Evolutionary conservation across 2,797 vertebrate species (phyloP), one percentile per base, ranked within the genome.

Genomic region (Sebastolobus alascanus): DNA sequence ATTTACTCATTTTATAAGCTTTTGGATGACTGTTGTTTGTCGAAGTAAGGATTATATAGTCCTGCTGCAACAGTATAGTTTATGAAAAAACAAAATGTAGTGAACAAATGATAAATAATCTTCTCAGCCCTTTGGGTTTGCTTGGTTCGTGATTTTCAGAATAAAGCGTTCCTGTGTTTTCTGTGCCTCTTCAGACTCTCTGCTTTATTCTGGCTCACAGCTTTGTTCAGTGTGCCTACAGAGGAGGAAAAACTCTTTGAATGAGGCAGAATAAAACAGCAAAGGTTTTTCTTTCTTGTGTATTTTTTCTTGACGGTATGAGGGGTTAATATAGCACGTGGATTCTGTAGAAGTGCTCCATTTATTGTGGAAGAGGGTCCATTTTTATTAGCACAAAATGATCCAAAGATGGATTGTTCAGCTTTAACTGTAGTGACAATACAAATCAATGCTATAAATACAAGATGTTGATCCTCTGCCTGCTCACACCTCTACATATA

Each of bases 101-200:
- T 68, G 56, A 75, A 67, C 14, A 20, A 31, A 67, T 83, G 59
- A 50, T 74, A 40, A 82, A 74, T 61, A n/a, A 10, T 52, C 65
- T 59, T 74, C 69, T 66, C 40, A 71, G 27, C 20, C 58, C 16
- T 79, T 76, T 84, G 29, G 31, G 52, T 80, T 73, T 80, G 72
- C 69, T 79, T 79, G 64, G 31, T 63, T 79, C 75, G 71, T 70
- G 66, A 73, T 84, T 89, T 83, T 66, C 33, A 68, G 76, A 72
- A 75, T 71, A 55, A 77, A 86, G 4, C 16, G 3, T 37, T 75
- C 66, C 40, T 33, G 11, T 33, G 33, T 64, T 37, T 75, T 68
- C 40, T 33, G 11, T 33, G 33, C 67, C 46, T 70, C 40, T 63
- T 59, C 77, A 77, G 25, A 38, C 37, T 78, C 50, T 10, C 75